These are phyloP conservation scores for Philopedon plagiatum DNA, from an alignment of 2,888 invertebrate species.

Conservation along the genomic window DNA sequence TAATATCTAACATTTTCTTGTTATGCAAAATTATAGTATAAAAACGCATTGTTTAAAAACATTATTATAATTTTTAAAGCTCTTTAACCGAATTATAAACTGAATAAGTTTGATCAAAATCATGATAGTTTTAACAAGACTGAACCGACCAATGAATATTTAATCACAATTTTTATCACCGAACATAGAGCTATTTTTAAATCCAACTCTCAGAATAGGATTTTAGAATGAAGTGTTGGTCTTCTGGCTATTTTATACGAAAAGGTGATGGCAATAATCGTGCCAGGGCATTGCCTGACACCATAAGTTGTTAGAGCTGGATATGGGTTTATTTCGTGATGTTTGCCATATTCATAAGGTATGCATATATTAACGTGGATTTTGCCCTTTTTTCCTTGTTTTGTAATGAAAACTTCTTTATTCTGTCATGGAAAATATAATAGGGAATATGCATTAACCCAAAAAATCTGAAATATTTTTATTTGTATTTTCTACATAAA, in stretches of 20 bases:
- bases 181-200: not conserved
- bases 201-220: not conserved
- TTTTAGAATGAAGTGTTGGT: not conserved
- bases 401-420: too few relatives aligned
- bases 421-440: too few relatives aligned
- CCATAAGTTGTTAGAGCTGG: not conserved
- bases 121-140: too few relatives aligned
- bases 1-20: too few relatives aligned
- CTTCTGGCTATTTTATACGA: slow-evolving; percentile 30
- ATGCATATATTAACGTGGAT: not conserved
- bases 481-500: too few relatives aligned
- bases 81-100: too few relatives aligned
- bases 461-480: too few relatives aligned
- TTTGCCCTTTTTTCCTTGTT: not conserved
- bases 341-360: slow-evolving; percentile 23
- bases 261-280: slow-evolving; percentile 27
- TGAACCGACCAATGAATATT: too few relatives aligned
- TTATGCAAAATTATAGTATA: not conserved
- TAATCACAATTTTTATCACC: too few relatives aligned
- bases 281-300: slow-evolving; percentile 28
- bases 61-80: not conserved
- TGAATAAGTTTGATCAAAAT: too few relatives aligned
- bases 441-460: too few relatives aligned
- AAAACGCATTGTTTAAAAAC: not conserved
- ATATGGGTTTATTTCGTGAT: not conserved